Base-by-base conservation (phyloP, 30 jellyfish, hydroid and myxozoan genomes). In the Catostylus mosaicus region DNA sequence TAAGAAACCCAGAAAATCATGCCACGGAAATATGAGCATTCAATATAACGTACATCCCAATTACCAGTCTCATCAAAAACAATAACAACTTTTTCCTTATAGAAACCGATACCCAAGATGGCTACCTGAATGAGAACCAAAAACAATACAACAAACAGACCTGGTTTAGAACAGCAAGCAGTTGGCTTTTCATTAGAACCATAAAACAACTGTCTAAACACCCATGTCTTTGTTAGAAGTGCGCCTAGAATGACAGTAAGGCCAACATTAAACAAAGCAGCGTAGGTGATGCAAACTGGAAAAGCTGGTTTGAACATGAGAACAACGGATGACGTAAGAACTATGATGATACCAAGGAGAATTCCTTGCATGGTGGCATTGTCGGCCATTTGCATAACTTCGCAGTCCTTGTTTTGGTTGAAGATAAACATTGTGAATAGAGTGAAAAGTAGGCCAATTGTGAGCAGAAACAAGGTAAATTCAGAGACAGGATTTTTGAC, bases 371-470 rank as follows among this genome's bases (percentile, higher is more conserved):
- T 87, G 33, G 88, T 57, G 4, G 85, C 81, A 73, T 83, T 89
- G 65, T 78, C 89, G 30, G 95, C 85, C 59, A 66, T 32, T 43
- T 78, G 61, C 87, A 95, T 96, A 14, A 95, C 87, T 36, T 89
- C 96, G 57, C 93, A 89, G 14, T 95, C 97, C 56, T 61, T 77
- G 52, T 95, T 95, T 65, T 85, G 97, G 52, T 89, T 89, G 72
- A 95, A 78, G 16, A 95, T 83, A 60, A 87, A 97, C 90, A 95
- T 62, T 14, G 97, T 69, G 57, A 95, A 75, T n/a, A 88, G 48
- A 6, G 88, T 78, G 45, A 84, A 67, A 50, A 87, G 85, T n/a
- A 85, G 73, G 19, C 97, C 97, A 74, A 85, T 59, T 47, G 85
- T 73, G 8, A 95, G 62, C n/a, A 95, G 73, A 48, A 95, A 83